phyloP scores from a whole-genome alignment of 2,888 invertebrate genomes.

The Caradrina clavipalpis region DNA sequence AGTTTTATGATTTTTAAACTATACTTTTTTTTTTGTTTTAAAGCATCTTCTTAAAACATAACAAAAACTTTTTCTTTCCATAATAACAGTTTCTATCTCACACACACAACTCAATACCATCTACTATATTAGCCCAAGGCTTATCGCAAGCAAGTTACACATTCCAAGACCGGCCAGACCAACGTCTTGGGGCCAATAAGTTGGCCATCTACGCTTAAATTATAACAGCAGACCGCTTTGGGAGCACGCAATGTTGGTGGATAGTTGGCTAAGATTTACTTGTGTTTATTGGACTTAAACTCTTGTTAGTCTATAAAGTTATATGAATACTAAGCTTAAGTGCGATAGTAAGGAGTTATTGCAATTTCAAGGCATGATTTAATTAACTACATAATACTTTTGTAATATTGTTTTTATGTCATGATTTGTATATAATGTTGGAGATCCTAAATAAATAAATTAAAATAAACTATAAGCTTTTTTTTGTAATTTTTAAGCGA shows the following conservation, averaged over 20 bases:
- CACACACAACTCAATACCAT: constrained; percentile 4
- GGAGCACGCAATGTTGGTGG: constrained; percentile 48
- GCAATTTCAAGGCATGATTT: not conserved
- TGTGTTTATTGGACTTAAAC: constrained; percentile 33
- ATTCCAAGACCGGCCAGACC: constrained; percentile 50
- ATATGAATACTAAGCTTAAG: constrained; percentile 16
- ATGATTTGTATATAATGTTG: too few species aligned
- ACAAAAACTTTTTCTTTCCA: not conserved
- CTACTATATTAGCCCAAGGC: constrained; percentile 46
- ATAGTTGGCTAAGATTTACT: constrained; percentile 35
- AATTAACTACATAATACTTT: too few species aligned
- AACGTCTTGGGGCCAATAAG: constrained; percentile 67
- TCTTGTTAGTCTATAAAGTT: constrained; percentile 30
- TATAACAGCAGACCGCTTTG: constrained; percentile 57
- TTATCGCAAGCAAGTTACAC: constrained; percentile 57
- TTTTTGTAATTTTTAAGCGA: too few species aligned
- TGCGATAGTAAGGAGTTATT: not conserved
- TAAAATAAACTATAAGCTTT: too few species aligned
- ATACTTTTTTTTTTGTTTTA: too few species aligned
- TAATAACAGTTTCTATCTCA: constrained; percentile 23
- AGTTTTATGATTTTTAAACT: too few species aligned
- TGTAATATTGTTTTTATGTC: too few species aligned
- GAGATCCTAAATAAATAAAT: too few species aligned
- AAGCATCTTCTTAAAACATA: too few species aligned
- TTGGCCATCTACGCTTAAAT: constrained; percentile 61